A percentile compares a stretch with the other conserved stretches of the same genome.
Evolutionary conservation across 2,888 invertebrate genomes (phyloP).

Genomic region (Drosophila macrospina): DNA sequence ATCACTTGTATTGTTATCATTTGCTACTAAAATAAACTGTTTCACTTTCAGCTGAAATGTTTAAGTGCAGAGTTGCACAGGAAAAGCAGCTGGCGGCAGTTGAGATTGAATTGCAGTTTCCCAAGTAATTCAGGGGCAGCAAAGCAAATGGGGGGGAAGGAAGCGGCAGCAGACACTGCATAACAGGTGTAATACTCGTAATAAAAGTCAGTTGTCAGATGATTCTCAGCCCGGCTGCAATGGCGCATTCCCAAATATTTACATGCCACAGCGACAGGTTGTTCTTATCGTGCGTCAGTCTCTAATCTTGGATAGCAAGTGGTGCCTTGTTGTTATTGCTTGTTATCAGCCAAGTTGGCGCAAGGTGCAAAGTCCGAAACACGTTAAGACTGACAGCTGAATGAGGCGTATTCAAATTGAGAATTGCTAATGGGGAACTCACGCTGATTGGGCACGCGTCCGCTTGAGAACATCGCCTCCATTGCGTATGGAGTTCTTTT

Average conservation of each 20-base stretch:
- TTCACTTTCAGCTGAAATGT: slow-evolving; percentile 2
- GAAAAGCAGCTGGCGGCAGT: slow-evolving; percentile 1
- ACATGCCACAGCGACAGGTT: slow-evolving; percentile 14
- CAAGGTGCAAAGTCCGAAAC: slow-evolving; percentile 47
- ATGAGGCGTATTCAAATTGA: slow-evolving; percentile 3
- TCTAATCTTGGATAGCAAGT: slow-evolving; percentile 22
- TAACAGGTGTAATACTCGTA: neutral
- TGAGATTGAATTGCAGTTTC: neutral
- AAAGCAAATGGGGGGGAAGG: neutral
- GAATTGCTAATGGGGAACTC: slow-evolving; percentile 83
- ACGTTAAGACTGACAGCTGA: slow-evolving; percentile 27
- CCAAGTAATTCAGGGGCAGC: neutral
- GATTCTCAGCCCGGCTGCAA: slow-evolving; percentile 4
- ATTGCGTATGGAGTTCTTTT: slow-evolving; percentile 88
- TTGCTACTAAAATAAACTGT: slow-evolving; percentile 2
- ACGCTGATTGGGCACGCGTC: slow-evolving; percentile 89
- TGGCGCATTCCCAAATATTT: slow-evolving; percentile 39
- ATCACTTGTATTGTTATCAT: neutral
- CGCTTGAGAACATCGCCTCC: slow-evolving; percentile 89
- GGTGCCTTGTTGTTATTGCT: neutral
- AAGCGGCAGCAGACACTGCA: neutral
- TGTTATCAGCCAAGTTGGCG: slow-evolving; percentile 31
- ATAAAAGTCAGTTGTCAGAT: slow-evolving; percentile 35
- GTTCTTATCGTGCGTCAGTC: slow-evolving; percentile 34
- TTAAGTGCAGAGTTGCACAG: neutral